Evolutionary conservation across 1,140 invertebrate genomes (phyloP), one percentile per base, ranked within the genome.

Genomic region (Caerostris darwini): DNA sequence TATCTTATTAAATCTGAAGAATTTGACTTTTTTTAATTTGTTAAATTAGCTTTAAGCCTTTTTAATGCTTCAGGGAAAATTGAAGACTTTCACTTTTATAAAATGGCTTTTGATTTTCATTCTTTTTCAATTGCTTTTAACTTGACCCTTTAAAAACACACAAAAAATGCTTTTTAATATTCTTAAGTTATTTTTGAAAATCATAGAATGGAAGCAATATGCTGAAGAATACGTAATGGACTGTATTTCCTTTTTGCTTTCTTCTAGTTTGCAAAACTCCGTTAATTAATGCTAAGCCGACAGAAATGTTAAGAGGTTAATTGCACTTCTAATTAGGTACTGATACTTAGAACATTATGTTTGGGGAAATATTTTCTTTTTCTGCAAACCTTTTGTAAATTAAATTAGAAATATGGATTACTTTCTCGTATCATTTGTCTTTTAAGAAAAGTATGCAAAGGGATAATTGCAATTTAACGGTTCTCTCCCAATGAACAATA

Each of bases 251-350:
- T 69, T 77, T 56, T 85, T 58, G 5, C 82, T 85, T 58, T 53
- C 5, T 10, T 57, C 54, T 2, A 58, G 56, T 57, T 77, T 50
- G n/a, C 19, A 57, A 87, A 61, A 12, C 58, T 50, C 14, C 59
- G 34, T 50, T 87, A 87, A 87, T 87, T 87, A 87, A 87, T 87
- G 12, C 58, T 50, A 61, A 87, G 59, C 59, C 85, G 59, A 64
- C 85, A 57, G 12, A 87, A 87, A 34, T 61, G 85, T 64, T 87
- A 59, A 64, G 53, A 87, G 85, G 85, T 64, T 87, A 87, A 87
- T 87, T 87, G n/a, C 10, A 7, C 10, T 8, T 57, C 19, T 87
- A 87, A 64, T 87, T 87, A 87, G 58, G 85, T 87, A 50, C n/a
- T 64, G 69, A 77, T 77, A 34, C 69, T 50, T 8, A 50, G 8